Evolutionary conservation across 2,888 invertebrate species (phyloP).

Genomic region (Ditula angustiorana): DNA sequence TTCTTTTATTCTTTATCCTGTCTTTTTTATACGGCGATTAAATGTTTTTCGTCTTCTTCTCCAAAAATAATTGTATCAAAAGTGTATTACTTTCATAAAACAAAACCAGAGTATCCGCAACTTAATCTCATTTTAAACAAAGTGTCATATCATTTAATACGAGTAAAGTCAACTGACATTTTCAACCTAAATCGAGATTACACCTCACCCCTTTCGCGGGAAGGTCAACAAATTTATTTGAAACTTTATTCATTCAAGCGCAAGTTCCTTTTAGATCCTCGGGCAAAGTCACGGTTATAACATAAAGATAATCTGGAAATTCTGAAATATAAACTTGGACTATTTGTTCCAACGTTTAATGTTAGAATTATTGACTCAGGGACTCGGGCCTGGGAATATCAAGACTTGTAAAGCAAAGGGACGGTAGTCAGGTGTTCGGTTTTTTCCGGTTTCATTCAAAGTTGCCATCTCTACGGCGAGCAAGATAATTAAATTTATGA

Average conservation of each 20-base stretch:
- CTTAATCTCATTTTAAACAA: background rate
- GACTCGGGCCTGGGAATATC: background rate
- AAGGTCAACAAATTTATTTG: background rate
- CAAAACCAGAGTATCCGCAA: background rate
- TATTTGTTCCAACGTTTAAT: background rate
- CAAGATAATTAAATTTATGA: constrained; percentile 5
- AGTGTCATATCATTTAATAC: background rate
- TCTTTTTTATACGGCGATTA: no score
- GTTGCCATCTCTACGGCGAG: background rate
- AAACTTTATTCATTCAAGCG: constrained; percentile 19
- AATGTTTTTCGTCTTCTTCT: no score
- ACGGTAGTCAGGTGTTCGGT: background rate
- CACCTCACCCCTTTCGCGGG: background rate
- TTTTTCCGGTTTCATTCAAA: background rate
- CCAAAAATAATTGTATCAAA: background rate
- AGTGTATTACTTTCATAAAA: background rate
- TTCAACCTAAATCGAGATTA: constrained; percentile 2
- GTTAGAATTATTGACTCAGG: background rate
- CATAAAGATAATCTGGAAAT: constrained; percentile 10
- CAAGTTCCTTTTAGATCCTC: constrained; percentile 9
- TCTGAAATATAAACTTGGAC: background rate
- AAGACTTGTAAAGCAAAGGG: background rate
- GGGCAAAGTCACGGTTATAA: background rate
- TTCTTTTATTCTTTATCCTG: no score
- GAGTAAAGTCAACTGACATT: constrained; percentile 12